phyloP scores from a whole-genome alignment of 2,113 vertebrate genomes.

The Vulpes vulpes region DNA sequence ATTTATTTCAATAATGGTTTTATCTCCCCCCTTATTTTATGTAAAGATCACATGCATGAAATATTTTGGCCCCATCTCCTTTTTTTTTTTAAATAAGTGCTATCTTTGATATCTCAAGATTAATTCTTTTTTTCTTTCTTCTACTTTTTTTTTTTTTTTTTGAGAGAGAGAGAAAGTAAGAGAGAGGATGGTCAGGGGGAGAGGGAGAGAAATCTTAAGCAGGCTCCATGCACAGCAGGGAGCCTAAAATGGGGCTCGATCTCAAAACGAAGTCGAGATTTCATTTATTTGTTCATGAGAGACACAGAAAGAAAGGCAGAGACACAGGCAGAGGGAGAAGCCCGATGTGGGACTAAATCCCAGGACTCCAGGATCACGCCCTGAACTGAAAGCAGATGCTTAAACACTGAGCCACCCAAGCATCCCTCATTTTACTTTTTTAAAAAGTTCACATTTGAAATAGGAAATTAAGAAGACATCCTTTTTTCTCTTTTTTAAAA shows the following conservation, averaged over 20 bases:
- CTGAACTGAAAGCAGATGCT: too few species aligned
- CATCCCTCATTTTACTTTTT: not conserved
- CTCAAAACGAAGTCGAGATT: not conserved
- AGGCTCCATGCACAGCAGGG: not conserved
- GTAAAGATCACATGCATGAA: not conserved
- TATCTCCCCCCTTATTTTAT: not conserved
- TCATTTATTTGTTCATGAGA: too few species aligned
- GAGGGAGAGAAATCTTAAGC: not conserved
- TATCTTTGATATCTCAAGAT: not conserved
- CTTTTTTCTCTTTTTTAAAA: not conserved
- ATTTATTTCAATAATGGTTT: not conserved
- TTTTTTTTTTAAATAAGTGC: not conserved
- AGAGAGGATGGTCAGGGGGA: not conserved
- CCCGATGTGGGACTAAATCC: too few species aligned
- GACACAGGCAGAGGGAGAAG: too few species aligned
- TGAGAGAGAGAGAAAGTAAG: not conserved
- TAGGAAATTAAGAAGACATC: not conserved
- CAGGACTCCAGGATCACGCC: too few species aligned
- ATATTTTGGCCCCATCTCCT: not conserved
- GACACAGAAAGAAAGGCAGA: too few species aligned
- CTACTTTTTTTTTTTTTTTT: not conserved
- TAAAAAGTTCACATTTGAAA: slow-evolving; percentile 8
- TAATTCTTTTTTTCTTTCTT: not conserved
- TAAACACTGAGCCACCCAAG: too few species aligned
- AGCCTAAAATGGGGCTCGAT: not conserved